phyloP scores from a whole-genome alignment of 2,113 vertebrate species.

The Phalacrocorax brasilianus region DNA sequence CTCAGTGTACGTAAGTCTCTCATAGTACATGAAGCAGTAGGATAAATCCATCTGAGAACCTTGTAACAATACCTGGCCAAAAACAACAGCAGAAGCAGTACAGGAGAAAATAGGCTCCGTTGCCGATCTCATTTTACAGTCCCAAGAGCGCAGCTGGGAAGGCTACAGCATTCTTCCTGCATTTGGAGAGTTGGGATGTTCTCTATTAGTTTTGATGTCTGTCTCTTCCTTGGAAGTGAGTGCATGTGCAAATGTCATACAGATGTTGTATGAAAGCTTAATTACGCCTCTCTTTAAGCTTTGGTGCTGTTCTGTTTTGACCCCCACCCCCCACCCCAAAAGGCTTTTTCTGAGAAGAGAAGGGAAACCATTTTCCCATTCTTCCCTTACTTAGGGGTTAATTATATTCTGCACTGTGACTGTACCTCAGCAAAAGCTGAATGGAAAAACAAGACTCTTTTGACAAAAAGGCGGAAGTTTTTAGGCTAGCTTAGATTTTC shows the following conservation, averaged over 20 bases:
- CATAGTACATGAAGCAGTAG: background rate
- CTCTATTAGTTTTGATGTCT: slow-evolving; percentile 57
- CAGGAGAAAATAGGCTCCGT: background rate
- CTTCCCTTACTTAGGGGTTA: background rate
- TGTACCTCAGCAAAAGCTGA: background rate
- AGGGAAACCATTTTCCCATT: background rate
- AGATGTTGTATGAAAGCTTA: slow-evolving; percentile 55
- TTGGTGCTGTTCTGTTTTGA: background rate
- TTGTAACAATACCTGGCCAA: background rate
- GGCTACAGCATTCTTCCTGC: slow-evolving; percentile 1
- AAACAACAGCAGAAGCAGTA: background rate
- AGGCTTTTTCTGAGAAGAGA: slow-evolving; percentile 21
- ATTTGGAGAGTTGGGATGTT: background rate
- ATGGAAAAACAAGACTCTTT: background rate
- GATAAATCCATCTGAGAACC: background rate
- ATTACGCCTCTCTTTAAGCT: background rate
- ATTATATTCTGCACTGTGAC: background rate
- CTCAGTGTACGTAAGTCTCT: background rate
- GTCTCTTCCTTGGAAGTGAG: slow-evolving; percentile 30
- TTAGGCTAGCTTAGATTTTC: background rate
- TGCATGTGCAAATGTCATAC: slow-evolving; percentile 47
- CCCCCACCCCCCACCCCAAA: background rate
- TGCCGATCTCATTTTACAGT: background rate
- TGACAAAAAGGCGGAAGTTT: background rate
- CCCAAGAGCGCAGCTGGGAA: background rate